Base-by-base conservation (phyloP, 2,113 vertebrate species). In the Scomber scombrus region DNA sequence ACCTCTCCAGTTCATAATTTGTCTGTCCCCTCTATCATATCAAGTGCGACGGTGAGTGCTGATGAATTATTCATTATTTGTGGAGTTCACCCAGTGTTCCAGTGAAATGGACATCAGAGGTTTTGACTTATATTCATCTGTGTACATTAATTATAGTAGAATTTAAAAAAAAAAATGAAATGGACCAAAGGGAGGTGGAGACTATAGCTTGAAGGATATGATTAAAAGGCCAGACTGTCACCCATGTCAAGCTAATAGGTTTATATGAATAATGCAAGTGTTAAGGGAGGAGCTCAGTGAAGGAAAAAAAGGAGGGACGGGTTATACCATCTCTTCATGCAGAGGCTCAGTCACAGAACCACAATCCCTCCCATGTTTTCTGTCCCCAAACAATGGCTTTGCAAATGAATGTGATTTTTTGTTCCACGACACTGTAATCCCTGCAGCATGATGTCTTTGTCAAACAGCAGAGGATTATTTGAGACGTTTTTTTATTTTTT, bases 221-320 rank as follows among this genome's bases (percentile, higher is more conserved):
- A 91, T 91, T 86, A 88, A 89, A 78, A 26, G 52, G 15, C 52
- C 70, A 79, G 70, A 83, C 71, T 60, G 61, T 82, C 67, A 60
- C 21, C 56, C 65, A 70, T 89, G 86, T 89, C 78, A 79, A 60
- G 52, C 81, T 92, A 90, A 88, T 89, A 76, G 85, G 67, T 80
- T 90, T 74, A 60, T 81, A 89, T 90, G 81, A 92, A 93, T 91
- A 88, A 91, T 91, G 81, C 64, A 91, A 65, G 50, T 2, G 11
- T 47, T 26, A 34, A 64, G 65, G 66, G 82, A 65, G 64, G 51
- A 78, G 75, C 75, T 78, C 40, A 3, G 64, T 66, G 54, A 80
- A 78, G 86, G 47, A 73, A 81, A 61, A 68, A 40, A 40, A 40
- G 8, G 46, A 57, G 82, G 58, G 71, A 81, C 71, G 64, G 45